Percentiles rank a stretch among this genome's conserved stretches.
Conservation (phyloP, 2,113 vertebrate genomes). For the Campylomormyrus tamandua region DNA sequence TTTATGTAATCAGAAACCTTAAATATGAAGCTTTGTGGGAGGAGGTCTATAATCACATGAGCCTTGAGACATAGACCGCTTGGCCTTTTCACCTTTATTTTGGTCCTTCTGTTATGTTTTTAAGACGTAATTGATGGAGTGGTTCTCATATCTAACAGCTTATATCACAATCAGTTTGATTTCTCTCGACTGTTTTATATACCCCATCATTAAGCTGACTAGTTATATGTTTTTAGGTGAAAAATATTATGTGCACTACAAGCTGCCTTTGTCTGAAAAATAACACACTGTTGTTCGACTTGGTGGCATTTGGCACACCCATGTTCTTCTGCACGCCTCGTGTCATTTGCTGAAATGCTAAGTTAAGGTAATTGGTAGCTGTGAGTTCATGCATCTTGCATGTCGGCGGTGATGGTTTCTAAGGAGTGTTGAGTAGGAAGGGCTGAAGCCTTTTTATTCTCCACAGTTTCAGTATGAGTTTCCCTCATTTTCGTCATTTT, state of each 20-base stretch:
- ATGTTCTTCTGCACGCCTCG: not conserved
- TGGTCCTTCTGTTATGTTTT: not conserved
- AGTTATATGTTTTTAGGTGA: not conserved
- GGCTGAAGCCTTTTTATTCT: not conserved
- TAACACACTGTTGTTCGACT: not conserved
- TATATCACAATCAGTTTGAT: not conserved
- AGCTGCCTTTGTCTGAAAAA: not conserved
- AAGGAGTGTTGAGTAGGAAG: not conserved
- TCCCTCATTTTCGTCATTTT: not conserved
- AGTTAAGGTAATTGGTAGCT: not conserved
- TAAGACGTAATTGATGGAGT: not conserved
- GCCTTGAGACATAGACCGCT: not conserved
- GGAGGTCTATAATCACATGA: not conserved
- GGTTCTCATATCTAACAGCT: not conserved
- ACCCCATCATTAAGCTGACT: not conserved
- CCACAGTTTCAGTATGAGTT: not conserved
- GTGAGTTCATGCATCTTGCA: not conserved
- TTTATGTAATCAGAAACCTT: constrained; percentile 50
- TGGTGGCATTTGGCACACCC: not conserved
- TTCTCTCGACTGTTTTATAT: not conserved
- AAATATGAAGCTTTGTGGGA: constrained; percentile 29
- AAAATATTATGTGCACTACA: not conserved
- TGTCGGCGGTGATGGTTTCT: not conserved
- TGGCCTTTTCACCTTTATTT: not conserved
- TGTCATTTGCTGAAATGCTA: not conserved